A percentile compares a stretch with the other conserved stretches of the same genome.
Conservation (phyloP, 2,113 vertebrate genomes). For the Thamnaconus septentrionalis region DNA sequence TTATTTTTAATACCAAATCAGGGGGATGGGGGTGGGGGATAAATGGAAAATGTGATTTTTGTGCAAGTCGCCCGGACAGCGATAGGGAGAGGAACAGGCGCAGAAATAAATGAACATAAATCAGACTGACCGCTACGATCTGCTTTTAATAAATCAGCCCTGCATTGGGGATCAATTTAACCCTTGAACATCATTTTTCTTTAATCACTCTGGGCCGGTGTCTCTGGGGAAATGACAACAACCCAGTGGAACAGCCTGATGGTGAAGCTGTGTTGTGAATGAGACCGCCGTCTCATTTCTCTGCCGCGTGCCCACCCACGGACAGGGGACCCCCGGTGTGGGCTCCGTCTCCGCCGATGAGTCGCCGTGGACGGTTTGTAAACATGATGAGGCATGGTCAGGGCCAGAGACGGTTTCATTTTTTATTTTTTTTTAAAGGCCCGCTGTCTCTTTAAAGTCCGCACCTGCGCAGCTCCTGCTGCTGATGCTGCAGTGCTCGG, state of each 20-base stretch:
- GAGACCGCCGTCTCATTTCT: neutral
- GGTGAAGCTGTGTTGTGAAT: neutral
- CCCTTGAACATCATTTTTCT: neutral
- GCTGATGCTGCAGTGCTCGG: constrained; percentile 84
- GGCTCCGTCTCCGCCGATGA: neutral
- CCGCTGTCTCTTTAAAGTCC: constrained; percentile 75
- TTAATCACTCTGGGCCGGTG: neutral
- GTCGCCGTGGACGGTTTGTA: constrained; percentile 8
- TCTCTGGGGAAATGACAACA: constrained; percentile 2
- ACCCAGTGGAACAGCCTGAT: neutral
- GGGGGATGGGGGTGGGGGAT: no score
- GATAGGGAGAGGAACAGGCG: no score
- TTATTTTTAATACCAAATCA: no score
- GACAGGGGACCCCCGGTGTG: neutral
- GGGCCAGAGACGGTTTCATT: constrained; percentile 1
- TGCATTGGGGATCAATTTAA: no score
- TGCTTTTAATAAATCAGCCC: no score
- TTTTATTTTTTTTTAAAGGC: neutral
- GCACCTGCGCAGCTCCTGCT: constrained; percentile 78
- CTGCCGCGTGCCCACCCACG: neutral
- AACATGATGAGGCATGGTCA: constrained; percentile 27
- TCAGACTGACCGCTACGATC: no score
- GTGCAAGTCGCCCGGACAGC: no score
- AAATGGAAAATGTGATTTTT: no score
- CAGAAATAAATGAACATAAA: no score